Evolutionary conservation across 2,888 invertebrate species (phyloP).

Genomic region (Horisme vitalbata): DNA sequence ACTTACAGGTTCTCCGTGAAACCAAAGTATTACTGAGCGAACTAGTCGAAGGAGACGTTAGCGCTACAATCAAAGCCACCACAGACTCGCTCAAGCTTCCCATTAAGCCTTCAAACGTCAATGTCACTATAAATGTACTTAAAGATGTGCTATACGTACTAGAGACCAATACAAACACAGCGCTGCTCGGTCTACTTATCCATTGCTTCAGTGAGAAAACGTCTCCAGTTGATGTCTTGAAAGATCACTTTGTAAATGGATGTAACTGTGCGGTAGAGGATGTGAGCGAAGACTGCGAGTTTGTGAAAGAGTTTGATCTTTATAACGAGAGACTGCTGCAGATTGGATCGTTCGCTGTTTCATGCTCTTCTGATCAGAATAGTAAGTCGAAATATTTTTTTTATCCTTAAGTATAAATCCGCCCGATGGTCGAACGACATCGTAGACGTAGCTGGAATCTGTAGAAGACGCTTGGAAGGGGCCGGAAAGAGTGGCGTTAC

Average conservation of each 20-base stretch:
- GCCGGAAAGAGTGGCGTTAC: no score
- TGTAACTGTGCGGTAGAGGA: conserved; percentile 53
- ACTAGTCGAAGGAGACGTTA: conserved; percentile 63
- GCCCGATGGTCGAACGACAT: no score
- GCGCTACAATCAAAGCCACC: conserved; percentile 70
- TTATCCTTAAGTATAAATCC: no score
- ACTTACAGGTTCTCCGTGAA: conserved; percentile 76
- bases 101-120: conserved; percentile 71
- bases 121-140: conserved; percentile 82
- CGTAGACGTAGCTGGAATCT: no score
- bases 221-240: conserved; percentile 57
- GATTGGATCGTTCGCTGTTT: conserved; percentile 87
- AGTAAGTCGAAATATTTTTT: conserved; percentile 49
- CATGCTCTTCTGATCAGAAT: conserved; percentile 74
- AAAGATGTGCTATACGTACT: conserved; percentile 84
- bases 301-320: conserved; percentile 85
- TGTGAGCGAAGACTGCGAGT: conserved; percentile 68
- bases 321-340: conserved; percentile 86
- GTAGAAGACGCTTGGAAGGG: no score
- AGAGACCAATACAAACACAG: conserved; percentile 86
- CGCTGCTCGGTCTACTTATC: conserved; percentile 82
- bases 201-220: conserved; percentile 60
- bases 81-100: conserved; percentile 61
- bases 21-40: conserved; percentile 73
- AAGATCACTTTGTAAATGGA: conserved; percentile 51